Evolutionary conservation across 2,113 vertebrate genomes (phyloP), one percentile per base, ranked within the genome.

Genomic region (Lycocorax pyrrhopterus): DNA sequence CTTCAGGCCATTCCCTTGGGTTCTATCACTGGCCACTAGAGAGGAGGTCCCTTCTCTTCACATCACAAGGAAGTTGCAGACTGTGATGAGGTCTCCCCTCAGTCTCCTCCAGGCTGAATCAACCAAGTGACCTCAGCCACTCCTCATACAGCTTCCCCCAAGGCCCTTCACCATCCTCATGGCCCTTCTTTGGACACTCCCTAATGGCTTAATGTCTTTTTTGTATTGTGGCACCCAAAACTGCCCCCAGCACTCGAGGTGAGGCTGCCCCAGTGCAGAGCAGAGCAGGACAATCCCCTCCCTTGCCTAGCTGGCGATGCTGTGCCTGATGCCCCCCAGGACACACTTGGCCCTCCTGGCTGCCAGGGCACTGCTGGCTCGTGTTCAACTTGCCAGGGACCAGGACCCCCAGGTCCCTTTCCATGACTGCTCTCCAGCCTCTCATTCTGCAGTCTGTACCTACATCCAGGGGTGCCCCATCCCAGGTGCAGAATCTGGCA

Each of bases 321-420:
- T 66, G 23, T 49, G 7, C 71, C 30, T n/a, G 60, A 41, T 66
- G 43, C 1, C 0, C 32, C 19, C 5, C 30, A 49, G 71, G n/a
- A n/a, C 19, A 56, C 0, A 1, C 0, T 4, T 49, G 43, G 5
- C 60, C 16, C 35, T 67, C 35, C 35, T 51, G 44, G 52, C 30
- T 75, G 29, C 26, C 83, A 67, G 35, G 43, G 10, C 72, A 35
- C 30, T 75, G 71, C 43, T 85, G 71, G 0, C 10, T 58, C 2
- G 0, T 13, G 26, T n/a, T 25, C 51, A 66, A 11, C 13, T 41
- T 67, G 52, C 10, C 35, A 16, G 10, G 1, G 2, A 22, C 11
- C 33, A 46, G 25, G 26, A 35, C 3, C 11, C 33, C 8, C 18
- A 74, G 53, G 3, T 17, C 43, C 41, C 33, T 85, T 66, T 49